Evolutionary conservation across 2,797 vertebrate species (phyloP).

Genomic region (Distichodus sexfasciatus): DNA sequence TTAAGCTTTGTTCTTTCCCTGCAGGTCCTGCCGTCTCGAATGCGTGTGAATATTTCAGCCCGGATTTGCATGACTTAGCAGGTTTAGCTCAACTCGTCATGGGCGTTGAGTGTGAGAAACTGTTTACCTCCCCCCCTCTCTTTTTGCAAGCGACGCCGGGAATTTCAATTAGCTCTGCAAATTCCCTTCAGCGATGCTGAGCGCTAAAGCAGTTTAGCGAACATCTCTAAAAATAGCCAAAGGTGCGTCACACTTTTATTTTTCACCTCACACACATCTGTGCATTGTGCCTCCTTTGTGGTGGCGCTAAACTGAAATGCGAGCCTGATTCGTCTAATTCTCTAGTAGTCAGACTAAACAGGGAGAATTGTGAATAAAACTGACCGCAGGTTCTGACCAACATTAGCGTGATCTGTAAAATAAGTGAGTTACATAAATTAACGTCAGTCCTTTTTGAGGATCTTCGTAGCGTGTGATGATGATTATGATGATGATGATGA

Average conservation of each 20-base stretch:
- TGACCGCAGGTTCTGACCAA: no score
- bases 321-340: not conserved
- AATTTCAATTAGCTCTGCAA: slow-evolving; percentile 1
- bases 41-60: not conserved
- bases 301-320: not conserved
- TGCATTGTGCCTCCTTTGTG: not conserved
- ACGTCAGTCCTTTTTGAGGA: no score
- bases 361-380: not conserved
- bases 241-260: not conserved
- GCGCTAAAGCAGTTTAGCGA: slow-evolving; percentile 11
- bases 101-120: not conserved
- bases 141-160: not conserved
- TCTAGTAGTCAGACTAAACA: not conserved
- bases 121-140: not conserved
- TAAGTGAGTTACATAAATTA: no score
- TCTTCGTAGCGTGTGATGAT: no score
- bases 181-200: slow-evolving; percentile 3
- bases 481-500: not conserved
- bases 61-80: not conserved
- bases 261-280: not conserved
- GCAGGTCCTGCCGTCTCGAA: not conserved
- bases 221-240: slow-evolving; percentile 20
- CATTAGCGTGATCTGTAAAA: no score
- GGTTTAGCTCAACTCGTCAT: not conserved
- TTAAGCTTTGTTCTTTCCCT: no score